Percentiles rank a stretch among this genome's conserved stretches.
phyloP scores from a whole-genome alignment of 2,113 vertebrate species.

The Sapayoa aenigma region DNA sequence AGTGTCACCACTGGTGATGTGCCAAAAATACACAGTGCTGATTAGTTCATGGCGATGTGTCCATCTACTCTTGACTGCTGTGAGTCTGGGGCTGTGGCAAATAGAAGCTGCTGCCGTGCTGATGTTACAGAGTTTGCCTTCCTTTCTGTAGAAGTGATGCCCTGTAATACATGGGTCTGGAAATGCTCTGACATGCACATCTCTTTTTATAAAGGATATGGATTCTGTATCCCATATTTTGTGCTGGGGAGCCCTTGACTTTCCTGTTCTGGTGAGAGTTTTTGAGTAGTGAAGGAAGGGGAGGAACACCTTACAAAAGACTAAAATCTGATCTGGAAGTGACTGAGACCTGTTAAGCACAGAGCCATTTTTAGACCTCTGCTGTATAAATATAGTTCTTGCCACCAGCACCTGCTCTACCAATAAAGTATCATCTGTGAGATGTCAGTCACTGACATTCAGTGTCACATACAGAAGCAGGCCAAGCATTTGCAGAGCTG shows the following conservation, averaged over 20 bases:
- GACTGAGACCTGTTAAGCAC: neutral
- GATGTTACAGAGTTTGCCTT: neutral
- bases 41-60: neutral
- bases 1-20: neutral
- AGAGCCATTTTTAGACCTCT: slow-evolving; percentile 19
- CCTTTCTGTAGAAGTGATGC: neutral
- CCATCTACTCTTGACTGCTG: neutral
- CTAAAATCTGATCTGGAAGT: neutral
- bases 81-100: neutral
- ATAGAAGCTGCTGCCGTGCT: neutral
- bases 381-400: slow-evolving; percentile 14
- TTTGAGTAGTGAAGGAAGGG: neutral
- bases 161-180: neutral
- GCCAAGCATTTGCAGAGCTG: neutral
- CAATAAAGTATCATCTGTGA: slow-evolving; percentile 35
- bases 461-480: slow-evolving; percentile 1
- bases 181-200: neutral
- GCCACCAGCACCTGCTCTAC: slow-evolving; percentile 38
- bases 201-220: neutral
- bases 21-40: neutral
- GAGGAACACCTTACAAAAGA: neutral
- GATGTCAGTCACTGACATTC: slow-evolving; percentile 24
- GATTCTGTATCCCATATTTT: neutral
- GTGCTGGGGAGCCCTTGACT: neutral
- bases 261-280: neutral